Evolutionary conservation across 2,888 invertebrate genomes (phyloP).

Genomic region (Helicoverpa assulta): DNA sequence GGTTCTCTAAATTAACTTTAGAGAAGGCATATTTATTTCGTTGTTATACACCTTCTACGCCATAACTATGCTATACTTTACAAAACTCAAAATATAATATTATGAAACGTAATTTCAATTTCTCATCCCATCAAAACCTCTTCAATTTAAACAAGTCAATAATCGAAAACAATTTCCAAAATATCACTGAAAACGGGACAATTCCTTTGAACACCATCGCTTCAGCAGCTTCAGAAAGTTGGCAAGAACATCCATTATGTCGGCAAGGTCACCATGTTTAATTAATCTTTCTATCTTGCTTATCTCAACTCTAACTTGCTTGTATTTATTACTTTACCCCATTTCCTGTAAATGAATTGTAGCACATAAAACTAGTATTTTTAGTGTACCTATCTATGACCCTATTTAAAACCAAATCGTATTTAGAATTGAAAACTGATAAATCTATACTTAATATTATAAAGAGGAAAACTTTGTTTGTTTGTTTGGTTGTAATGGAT

Average conservation of each 20-base stretch:
- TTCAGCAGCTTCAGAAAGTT: slow-evolving; percentile 50
- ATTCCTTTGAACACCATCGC: slow-evolving; percentile 28
- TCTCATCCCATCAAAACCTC: not conserved
- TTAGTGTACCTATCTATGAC: too few species aligned
- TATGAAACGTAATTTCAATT: not conserved
- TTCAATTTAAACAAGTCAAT: not conserved
- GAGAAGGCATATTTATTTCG: too few species aligned
- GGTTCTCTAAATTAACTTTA: too few species aligned
- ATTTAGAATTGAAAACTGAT: too few species aligned
- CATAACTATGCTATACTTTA: too few species aligned
- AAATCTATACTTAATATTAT: too few species aligned
- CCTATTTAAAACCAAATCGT: not conserved
- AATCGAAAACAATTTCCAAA: slow-evolving; percentile 21
- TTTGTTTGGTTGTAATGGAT: too few species aligned
- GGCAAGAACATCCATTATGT: slow-evolving; percentile 74
- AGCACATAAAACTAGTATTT: too few species aligned
- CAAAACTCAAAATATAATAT: not conserved
- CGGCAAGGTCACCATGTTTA: slow-evolving; percentile 63
- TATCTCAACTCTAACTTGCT: slow-evolving; percentile 59
- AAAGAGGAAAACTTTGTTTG: too few species aligned
- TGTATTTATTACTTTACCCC: slow-evolving; percentile 17
- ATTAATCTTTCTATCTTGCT: slow-evolving; percentile 73
- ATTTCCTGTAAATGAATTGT: not conserved
- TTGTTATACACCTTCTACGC: too few species aligned
- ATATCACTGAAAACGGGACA: slow-evolving; percentile 14